These are phyloP conservation scores for Mystacides longicornis DNA, from an alignment of 2,888 invertebrate genomes.

Conservation along the genomic window DNA sequence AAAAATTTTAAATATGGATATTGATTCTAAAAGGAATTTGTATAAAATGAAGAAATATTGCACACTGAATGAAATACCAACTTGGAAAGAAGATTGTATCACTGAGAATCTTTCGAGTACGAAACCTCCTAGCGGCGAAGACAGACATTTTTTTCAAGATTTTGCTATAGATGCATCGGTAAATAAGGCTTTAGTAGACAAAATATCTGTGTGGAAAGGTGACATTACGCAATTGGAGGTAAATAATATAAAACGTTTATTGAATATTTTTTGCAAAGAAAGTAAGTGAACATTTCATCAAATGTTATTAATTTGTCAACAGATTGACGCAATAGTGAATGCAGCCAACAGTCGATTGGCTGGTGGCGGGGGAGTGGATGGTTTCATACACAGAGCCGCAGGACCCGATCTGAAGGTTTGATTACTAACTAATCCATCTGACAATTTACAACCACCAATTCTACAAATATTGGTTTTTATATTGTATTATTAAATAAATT, in stretches of 20 bases:
- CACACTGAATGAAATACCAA: conserved; percentile 42
- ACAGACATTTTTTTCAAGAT: conserved; percentile 35
- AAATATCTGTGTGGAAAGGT: conserved; percentile 62
- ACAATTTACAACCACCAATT: too few relatives aligned
- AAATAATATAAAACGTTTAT: conserved; percentile 18
- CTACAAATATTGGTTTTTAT: too few relatives aligned
- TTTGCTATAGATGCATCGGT: conserved; percentile 34
- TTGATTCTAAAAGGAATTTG: conserved; percentile 46
- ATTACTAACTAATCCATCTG: background rate
- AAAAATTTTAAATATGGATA: conserved; percentile 44
- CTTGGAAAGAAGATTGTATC: conserved; percentile 49
- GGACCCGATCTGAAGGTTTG: conserved; percentile 53
- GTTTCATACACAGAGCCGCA: conserved; percentile 80
- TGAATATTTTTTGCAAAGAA: background rate
- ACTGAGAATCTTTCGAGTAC: conserved; percentile 35
- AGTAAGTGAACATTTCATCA: background rate
- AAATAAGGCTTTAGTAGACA: conserved; percentile 47
- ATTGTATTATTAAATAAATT: too few relatives aligned
- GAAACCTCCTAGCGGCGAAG: conserved; percentile 38
- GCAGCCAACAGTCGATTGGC: conserved; percentile 71
- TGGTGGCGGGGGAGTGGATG: conserved; percentile 87
- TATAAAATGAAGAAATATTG: conserved; percentile 41
- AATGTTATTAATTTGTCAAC: too few relatives aligned
- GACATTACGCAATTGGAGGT: conserved; percentile 78
- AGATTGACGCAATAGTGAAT: conserved; percentile 84